These are phyloP conservation scores for Dynastes maya DNA, from an alignment of 2,888 invertebrate species.

Conservation along the genomic window DNA sequence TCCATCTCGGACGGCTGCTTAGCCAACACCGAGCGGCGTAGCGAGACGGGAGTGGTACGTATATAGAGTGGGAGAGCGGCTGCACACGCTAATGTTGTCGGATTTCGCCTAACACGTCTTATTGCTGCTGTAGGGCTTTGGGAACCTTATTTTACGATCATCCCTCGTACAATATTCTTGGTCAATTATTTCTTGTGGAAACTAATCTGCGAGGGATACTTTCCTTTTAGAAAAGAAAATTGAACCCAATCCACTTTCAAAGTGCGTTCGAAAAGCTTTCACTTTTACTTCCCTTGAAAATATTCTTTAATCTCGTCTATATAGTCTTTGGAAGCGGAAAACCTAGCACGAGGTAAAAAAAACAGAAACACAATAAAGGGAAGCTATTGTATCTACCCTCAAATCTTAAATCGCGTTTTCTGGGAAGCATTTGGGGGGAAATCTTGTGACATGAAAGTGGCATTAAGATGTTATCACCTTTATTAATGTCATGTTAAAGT, in stretches of 20 bases:
- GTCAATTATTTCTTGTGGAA: too few species aligned
- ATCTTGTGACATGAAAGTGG: background rate
- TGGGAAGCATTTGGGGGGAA: background rate
- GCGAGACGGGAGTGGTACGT: too few species aligned
- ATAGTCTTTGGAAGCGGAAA: background rate
- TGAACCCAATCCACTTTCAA: background rate
- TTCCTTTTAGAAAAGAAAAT: too few species aligned
- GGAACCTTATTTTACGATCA: too few species aligned
- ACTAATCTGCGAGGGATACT: too few species aligned
- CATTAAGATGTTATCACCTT: conserved; percentile 9
- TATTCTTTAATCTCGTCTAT: background rate
- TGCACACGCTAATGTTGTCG: too few species aligned
- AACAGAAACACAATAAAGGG: background rate
- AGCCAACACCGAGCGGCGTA: too few species aligned
- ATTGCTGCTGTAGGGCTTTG: too few species aligned
- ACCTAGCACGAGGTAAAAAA: background rate
- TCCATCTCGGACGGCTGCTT: too few species aligned
- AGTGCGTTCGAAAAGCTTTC: background rate
- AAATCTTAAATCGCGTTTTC: conserved; percentile 1
- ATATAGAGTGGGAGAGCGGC: too few species aligned
- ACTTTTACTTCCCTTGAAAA: background rate
- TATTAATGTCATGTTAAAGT: background rate
- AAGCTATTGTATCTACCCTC: conserved; percentile 8
- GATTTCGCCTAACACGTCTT: too few species aligned
- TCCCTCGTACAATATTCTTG: too few species aligned